Evolutionary conservation across 1,140 invertebrate species (phyloP), one percentile per base, ranked within the genome.

Genomic region (Liolophura sinensis): DNA sequence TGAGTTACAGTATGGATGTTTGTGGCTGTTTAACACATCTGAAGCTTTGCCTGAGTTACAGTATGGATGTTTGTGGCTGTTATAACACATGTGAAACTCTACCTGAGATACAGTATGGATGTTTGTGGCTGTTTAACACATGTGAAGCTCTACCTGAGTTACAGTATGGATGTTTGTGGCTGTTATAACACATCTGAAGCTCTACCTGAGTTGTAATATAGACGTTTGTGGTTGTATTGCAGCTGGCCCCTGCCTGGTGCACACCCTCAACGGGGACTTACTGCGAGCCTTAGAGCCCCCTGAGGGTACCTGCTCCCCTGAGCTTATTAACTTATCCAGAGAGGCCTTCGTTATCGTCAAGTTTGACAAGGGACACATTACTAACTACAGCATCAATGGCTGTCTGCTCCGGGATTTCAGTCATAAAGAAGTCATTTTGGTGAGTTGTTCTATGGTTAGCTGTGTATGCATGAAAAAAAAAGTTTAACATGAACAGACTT

Each of bases 211-310:
- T 52, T 5, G 12, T 52, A 20, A 52, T 52, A 5, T 52, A 12
- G 24, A 24, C 51, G 25, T 62, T 22, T 65, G 20, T 70, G 62
- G 76, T 78, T 70, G 40, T 69, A 40, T 64, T 58, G 14, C 67
- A 97, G 95, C 91, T 86, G 95, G 96, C n/a, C 94, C 94, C 9
- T 93, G 97, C 59, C 88, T 98, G 40, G 94, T 99, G 31, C 97
- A 99, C 84, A 98, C 97, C 52, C 97, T 96, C n/a, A 95, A 95
- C 84, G 97, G 97, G 31, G 97, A 99, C 84, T 86, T 99, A n/a
- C 85, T 99, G 46, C 89, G 96, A 61, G 96, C 94, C 1, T 83
- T 97, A 51, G 94, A 96, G 71, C 73, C 80, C 5, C 92, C 93
- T 0, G 85, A 86, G 68, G 89, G 91, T 48, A 93, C 93, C 76